Conservation (phyloP, 23 tunicate genomes). For the Clavelina lepadiformis region DNA sequence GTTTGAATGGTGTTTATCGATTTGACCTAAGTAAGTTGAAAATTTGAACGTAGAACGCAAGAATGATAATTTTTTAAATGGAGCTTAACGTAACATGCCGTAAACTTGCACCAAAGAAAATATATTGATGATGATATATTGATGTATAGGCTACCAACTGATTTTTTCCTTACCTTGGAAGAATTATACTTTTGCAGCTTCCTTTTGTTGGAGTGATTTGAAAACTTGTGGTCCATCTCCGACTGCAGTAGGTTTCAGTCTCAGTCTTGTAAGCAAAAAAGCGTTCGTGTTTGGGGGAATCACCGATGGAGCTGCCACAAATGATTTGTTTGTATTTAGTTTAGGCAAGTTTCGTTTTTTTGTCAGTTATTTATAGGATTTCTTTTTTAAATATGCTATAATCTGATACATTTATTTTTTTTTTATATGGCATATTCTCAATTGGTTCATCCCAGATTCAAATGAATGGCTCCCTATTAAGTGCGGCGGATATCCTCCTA, state of each 20-base stretch:
- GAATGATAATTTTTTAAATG: too few species aligned
- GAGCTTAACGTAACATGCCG: too few species aligned
- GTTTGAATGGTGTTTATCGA: constrained; percentile 27
- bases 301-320: constrained; percentile 15
- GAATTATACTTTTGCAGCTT: neutral
- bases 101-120: too few species aligned
- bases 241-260: constrained; percentile 25
- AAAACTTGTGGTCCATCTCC: constrained; percentile 28
- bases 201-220: constrained; percentile 9
- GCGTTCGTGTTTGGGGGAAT: constrained; percentile 58
- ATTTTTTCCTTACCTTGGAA: too few species aligned
- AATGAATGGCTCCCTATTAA: constrained; percentile 35
- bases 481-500: constrained; percentile 27
- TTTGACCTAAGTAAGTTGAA: constrained; percentile 40
- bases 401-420: neutral
- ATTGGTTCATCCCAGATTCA: neutral
- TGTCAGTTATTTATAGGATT: neutral
- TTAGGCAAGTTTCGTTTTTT: constrained; percentile 19
- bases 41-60: too few species aligned
- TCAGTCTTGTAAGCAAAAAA: constrained; percentile 9
- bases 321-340: constrained; percentile 25
- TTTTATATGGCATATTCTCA: neutral
- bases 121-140: too few species aligned
- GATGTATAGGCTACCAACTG: too few species aligned
- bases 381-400: neutral